Evolutionary conservation across 2,113 vertebrate species (phyloP).

Genomic region (Eurystomus gularis): DNA sequence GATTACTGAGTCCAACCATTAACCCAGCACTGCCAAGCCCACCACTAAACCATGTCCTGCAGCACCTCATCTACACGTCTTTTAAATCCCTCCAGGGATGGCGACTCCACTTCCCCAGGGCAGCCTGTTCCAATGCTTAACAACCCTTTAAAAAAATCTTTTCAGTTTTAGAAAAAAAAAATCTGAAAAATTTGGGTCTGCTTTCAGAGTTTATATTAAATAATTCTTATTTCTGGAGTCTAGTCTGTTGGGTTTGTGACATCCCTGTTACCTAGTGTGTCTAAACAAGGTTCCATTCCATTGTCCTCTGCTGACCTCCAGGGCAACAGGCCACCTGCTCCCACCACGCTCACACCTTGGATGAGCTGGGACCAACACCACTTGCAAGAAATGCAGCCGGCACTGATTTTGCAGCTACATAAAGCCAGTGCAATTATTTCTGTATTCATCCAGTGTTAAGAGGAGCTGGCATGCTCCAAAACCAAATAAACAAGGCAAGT

Average conservation of each 20-base stretch:
- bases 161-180: not conserved
- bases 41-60: too few species aligned
- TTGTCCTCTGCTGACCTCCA: not conserved
- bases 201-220: not conserved
- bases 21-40: too few species aligned
- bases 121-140: too few species aligned
- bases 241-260: not conserved
- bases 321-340: not conserved
- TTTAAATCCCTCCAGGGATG: too few species aligned
- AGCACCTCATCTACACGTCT: too few species aligned
- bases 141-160: not conserved
- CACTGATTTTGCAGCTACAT: not conserved
- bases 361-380: not conserved
- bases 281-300: not conserved
- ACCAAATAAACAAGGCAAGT: not conserved
- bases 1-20: too few species aligned
- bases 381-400: not conserved
- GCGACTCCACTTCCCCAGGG: too few species aligned
- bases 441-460: not conserved
- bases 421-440: not conserved
- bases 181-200: not conserved
- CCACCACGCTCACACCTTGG: accelerated
- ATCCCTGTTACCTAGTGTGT: not conserved
- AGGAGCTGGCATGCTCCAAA: not conserved
- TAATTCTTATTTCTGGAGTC: not conserved